phyloP scores from a whole-genome alignment of 2,113 vertebrate species.

The Anoura caudifer region DNA sequence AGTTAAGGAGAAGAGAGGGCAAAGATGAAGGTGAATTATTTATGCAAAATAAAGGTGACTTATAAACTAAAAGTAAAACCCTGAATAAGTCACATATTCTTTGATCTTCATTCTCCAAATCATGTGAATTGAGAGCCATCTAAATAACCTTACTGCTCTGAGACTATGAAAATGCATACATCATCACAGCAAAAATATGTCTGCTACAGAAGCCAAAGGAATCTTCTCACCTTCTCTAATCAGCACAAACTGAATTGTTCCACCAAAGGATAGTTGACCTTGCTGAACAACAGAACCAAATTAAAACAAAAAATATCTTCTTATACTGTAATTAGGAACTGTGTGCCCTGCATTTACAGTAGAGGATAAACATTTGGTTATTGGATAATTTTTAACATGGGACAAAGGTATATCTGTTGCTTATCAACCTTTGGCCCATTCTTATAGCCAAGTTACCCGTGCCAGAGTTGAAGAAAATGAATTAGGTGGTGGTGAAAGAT shows the following conservation, averaged over 20 bases:
- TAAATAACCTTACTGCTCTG: not conserved
- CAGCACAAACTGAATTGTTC: not conserved
- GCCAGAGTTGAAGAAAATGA: constrained; percentile 2
- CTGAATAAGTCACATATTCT: not conserved
- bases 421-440: not conserved
- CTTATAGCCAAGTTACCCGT: not conserved
- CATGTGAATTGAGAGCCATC: not conserved
- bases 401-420: not conserved
- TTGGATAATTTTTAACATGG: not conserved
- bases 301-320: not conserved
- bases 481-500: not conserved
- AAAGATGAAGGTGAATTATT: not conserved
- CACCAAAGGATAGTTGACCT: not conserved
- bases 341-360: not conserved
- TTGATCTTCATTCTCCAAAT: not conserved
- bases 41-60: not conserved
- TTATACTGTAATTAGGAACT: not conserved
- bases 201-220: not conserved
- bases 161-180: not conserved
- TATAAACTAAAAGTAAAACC: not conserved
- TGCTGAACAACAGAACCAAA: not conserved
- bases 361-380: not conserved
- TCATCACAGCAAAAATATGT: not conserved
- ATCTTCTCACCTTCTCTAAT: not conserved
- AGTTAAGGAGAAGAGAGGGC: not conserved